Percentiles rank a stretch among this genome's conserved stretches.
Evolutionary conservation across 2,888 invertebrate genomes (phyloP).

Genomic region (Thereva unica): DNA sequence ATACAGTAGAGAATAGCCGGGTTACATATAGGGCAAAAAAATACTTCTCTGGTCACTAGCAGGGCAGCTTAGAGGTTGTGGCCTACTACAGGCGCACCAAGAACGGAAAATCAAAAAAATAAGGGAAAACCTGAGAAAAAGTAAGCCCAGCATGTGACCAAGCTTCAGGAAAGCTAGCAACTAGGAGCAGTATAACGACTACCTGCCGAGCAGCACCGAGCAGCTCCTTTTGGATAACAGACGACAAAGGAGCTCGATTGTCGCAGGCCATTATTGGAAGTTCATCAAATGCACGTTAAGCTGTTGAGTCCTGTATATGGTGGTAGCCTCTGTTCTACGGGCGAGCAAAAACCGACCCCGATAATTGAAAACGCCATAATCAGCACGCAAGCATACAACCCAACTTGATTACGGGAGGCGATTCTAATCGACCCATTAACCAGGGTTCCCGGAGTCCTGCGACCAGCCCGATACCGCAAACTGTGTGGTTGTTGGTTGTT

Average conservation of each 20-base stretch:
- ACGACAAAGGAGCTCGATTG: slow-evolving; percentile 23
- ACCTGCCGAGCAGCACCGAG: neutral
- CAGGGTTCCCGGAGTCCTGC: neutral
- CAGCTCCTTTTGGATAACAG: slow-evolving; percentile 7
- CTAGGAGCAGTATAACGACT: neutral
- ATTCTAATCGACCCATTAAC: neutral
- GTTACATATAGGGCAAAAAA: slow-evolving; percentile 9
- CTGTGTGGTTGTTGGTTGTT: no score
- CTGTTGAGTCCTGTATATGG: slow-evolving; percentile 19
- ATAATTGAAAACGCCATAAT: slow-evolving; percentile 25
- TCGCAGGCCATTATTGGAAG: slow-evolving; percentile 26
- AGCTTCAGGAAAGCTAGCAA: neutral
- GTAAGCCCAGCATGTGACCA: slow-evolving; percentile 16
- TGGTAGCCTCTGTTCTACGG: neutral
- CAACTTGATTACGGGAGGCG: slow-evolving; percentile 12
- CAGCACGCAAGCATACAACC: slow-evolving; percentile 24
- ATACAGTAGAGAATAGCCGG: slow-evolving; percentile 3
- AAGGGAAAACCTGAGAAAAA: neutral
- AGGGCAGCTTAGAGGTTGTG: slow-evolving; percentile 6
- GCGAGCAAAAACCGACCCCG: slow-evolving; percentile 8
- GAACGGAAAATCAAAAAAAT: neutral
- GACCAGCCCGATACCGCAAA: neutral
- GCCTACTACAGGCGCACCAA: slow-evolving; percentile 11
- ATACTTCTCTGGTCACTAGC: slow-evolving; percentile 1
- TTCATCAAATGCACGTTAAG: slow-evolving; percentile 27